Evolutionary conservation across 2,797 vertebrate species (phyloP).

Genomic region (Alosa sapidissima): DNA sequence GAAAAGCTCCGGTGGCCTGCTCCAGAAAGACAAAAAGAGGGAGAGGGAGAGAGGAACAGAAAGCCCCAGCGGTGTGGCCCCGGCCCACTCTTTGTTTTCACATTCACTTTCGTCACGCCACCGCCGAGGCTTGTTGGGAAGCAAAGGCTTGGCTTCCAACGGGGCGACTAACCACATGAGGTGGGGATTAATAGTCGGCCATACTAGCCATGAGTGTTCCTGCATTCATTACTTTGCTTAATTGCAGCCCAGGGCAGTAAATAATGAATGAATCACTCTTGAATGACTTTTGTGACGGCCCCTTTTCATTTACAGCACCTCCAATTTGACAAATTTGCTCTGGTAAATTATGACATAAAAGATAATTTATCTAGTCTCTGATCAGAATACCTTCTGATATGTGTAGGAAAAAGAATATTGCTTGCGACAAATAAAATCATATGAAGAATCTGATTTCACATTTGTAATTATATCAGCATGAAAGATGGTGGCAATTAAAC

Average conservation of each 20-base stretch:
- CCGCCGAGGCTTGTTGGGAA: slow-evolving; percentile 58
- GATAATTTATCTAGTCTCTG: not conserved
- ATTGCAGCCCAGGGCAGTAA: slow-evolving; percentile 52
- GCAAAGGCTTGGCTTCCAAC: slow-evolving; percentile 31
- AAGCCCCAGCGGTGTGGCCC: slow-evolving; percentile 64
- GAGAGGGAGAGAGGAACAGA: slow-evolving; percentile 16
- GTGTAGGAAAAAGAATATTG: not conserved
- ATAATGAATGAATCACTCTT: slow-evolving; percentile 52
- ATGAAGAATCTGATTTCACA: not conserved
- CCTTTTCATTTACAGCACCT: not conserved
- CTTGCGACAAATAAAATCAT: not conserved
- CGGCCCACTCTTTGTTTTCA: slow-evolving; percentile 52
- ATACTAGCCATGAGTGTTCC: slow-evolving; percentile 40
- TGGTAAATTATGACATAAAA: not conserved
- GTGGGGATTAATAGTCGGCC: slow-evolving; percentile 47
- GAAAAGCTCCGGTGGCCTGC: slow-evolving; percentile 71
- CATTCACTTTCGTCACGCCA: slow-evolving; percentile 58
- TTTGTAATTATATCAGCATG: not conserved
- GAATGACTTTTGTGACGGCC: slow-evolving; percentile 23
- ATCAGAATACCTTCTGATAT: not conserved
- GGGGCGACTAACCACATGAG: slow-evolving; percentile 51
- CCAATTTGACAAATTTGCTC: not conserved
- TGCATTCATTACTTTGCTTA: slow-evolving; percentile 60
- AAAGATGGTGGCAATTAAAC: not conserved
- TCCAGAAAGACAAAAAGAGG: slow-evolving; percentile 62